phyloP scores from a whole-genome alignment of 2,797 vertebrate species.

The Saxicola maurus region DNA sequence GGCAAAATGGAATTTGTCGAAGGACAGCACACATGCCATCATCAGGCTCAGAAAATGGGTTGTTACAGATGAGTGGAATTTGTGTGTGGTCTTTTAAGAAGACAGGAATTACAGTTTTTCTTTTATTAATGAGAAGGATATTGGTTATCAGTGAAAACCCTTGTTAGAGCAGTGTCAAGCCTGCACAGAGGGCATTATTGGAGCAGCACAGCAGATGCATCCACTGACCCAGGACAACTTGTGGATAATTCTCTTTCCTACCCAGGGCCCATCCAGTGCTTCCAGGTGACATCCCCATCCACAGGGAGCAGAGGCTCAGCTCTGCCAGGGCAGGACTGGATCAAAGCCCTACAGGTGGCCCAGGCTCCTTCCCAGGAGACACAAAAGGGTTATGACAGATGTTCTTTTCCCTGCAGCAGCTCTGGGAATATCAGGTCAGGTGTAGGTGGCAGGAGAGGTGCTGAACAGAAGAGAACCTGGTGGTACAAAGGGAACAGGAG shows the following conservation, averaged over 20 bases:
- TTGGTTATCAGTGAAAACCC: not conserved
- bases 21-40: not conserved
- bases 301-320: not conserved
- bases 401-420: not conserved
- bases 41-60: not conserved
- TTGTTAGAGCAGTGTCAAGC: fast-evolving
- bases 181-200: fast-evolving
- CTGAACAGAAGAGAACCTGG: not conserved
- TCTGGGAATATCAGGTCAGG: not conserved
- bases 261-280: not conserved
- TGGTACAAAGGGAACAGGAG: not conserved
- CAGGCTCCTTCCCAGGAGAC: not conserved
- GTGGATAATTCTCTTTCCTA: not conserved
- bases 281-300: fast-evolving
- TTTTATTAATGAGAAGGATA: not conserved
- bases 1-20: not conserved
- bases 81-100: not conserved
- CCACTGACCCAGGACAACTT: not conserved
- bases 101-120: not conserved
- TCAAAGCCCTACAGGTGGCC: not conserved
- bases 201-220: not conserved
- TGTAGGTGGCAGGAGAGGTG: not conserved
- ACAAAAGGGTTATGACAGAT: fast-evolving
- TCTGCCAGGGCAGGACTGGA: not conserved
- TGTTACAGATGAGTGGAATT: not conserved